Base-by-base conservation (phyloP, 1,140 invertebrate species). In the Phymorhynchus buccinoides region DNA sequence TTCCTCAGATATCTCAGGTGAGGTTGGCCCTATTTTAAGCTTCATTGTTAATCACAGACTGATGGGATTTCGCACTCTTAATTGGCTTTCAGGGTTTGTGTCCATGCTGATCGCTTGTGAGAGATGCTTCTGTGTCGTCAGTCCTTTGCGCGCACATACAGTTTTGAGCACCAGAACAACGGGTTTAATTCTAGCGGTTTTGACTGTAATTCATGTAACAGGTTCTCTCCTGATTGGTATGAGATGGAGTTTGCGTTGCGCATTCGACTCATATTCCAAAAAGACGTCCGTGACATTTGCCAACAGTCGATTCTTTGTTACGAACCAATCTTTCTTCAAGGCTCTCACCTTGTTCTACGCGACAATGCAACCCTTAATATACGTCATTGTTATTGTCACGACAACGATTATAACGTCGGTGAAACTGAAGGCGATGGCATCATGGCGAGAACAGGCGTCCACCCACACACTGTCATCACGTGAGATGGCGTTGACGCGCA, bases 41-140 rank as follows among this genome's bases (percentile, higher is more conserved):
- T 75, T 75, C 71, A 1, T 75, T 37, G 12, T 37, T 9, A 27
- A 75, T 16, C 18, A 75, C 30, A 39, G 16, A 16, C 71, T 37
- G 32, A 9, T 1, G 12, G 7, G n/a, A 22, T 32, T 37, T 75
- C 16, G 0, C n/a, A 1, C 0, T 27, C 30, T 75, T 75, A 0
- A 16, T 39, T 75, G 35, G 30, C 16, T 37, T 0, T 75, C 71
- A 0, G 32, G 32, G 1, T 75, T 75, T 6, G 18, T 75, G n/a
- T 39, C 71, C 0, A 75, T 37, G n/a, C 32, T 75, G 71, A 75
- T 37, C 71, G 71, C 71, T 35, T 75, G n/a, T 37, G 71, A 75
- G 35, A 32, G 71, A 39, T 75, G 71, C 27, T 27, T 75, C 0
- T 75, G 71, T 75, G 71, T 75, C 0, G 32, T 75, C 39, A 39